Percentiles rank a stretch among this genome's conserved stretches.
Conservation (phyloP, 1,140 invertebrate species). For the Atta cephalotes region DNA sequence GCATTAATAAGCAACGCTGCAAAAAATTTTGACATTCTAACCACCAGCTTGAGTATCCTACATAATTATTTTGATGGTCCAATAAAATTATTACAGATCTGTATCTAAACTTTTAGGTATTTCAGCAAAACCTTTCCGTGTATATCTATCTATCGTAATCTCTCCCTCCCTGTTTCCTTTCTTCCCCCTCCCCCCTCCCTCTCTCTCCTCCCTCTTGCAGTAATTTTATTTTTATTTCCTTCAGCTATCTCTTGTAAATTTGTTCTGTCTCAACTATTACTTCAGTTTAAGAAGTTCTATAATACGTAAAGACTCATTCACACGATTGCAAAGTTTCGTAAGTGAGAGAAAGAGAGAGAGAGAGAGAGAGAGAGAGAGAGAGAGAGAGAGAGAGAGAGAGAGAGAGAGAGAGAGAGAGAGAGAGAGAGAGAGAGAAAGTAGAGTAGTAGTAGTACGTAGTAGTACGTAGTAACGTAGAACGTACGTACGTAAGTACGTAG, state of each 20-base stretch:
- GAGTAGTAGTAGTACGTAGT: no score
- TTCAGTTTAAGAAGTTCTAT: not conserved
- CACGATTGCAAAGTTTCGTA: constrained; percentile 26
- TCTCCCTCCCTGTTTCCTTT: not conserved
- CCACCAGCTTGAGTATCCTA: no score
- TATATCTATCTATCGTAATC: not conserved
- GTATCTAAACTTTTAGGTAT: no score
- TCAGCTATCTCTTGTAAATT: not conserved
- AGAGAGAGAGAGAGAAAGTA: not conserved
- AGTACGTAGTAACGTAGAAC: no score
- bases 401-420: not conserved
- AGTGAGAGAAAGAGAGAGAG: not conserved
- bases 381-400: no score
- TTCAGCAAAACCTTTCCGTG: no score
- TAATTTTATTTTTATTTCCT: constrained; percentile 13
- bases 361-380: not conserved
- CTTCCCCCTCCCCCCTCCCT: not conserved
- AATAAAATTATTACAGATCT: no score
- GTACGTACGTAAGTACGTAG: no score
- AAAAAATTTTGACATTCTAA: no score
- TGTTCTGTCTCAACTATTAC: not conserved
- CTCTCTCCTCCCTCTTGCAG: not conserved
- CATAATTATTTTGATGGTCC: no score
- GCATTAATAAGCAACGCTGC: no score
- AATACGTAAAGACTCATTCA: not conserved